Evolutionary conservation across 2,888 invertebrate species (phyloP).

Genomic region (Pachycephus smyrnensis): DNA sequence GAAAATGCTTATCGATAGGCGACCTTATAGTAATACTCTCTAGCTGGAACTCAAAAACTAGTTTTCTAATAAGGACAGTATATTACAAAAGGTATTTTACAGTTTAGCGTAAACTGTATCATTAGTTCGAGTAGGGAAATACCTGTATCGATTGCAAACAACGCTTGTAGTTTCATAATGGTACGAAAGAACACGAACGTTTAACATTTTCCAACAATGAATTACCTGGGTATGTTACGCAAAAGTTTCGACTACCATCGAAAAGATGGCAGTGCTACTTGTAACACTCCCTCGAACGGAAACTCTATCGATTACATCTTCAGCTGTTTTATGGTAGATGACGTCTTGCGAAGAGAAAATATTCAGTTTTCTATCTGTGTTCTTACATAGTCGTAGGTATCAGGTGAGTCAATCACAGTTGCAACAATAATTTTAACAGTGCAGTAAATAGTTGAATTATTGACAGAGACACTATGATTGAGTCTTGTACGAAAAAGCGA

Average conservation of each 20-base stretch:
- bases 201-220: background rate
- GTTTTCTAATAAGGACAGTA: background rate
- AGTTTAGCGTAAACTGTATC: background rate
- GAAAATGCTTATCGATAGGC: background rate
- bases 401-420: background rate
- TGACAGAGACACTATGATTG: slow-evolving; percentile 71
- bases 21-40: background rate
- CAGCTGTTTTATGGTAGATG: background rate
- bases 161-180: background rate
- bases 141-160: background rate
- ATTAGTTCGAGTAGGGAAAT: background rate
- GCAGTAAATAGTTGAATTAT: background rate
- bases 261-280: background rate
- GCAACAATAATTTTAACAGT: background rate
- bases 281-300: background rate
- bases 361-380: background rate
- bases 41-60: background rate
- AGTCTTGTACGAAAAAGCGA: slow-evolving; percentile 85
- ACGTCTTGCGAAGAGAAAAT: background rate
- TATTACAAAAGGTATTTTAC: background rate
- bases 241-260: background rate
- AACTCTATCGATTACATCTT: background rate
- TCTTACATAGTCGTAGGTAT: background rate
- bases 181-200: background rate
- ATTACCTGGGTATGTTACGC: background rate